Conservation (phyloP, 2,113 vertebrate genomes). For the Chlorodrepanis virens region DNA sequence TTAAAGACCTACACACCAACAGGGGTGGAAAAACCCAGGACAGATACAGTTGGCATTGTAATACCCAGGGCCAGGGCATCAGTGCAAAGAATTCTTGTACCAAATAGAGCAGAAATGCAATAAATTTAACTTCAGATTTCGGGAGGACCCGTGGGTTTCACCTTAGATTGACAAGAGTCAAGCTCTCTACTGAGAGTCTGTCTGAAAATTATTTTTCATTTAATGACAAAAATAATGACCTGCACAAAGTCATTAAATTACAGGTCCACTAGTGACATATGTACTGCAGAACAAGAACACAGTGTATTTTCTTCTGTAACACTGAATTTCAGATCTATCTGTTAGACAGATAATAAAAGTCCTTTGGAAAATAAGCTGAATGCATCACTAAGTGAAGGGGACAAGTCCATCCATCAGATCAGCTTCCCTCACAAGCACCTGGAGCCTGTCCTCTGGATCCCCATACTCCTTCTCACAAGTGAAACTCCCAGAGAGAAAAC, state of each 20-base stretch:
- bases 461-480: background rate
- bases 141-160: background rate
- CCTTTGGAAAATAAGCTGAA: background rate
- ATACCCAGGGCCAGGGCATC: background rate
- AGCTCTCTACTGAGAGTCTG: background rate
- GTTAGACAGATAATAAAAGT: background rate
- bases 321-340: background rate
- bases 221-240: background rate
- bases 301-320: background rate
- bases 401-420: background rate
- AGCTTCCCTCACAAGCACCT: background rate
- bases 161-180: background rate
- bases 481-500: background rate
- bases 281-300: background rate
- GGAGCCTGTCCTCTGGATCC: background rate
- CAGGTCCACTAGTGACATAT: background rate
- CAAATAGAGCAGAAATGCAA: background rate
- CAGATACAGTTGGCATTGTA: background rate
- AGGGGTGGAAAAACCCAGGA: background rate
- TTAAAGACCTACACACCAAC: background rate
- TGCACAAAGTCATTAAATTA: background rate
- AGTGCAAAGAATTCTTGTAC: background rate
- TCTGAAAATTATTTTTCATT: background rate
- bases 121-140: background rate
- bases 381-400: background rate